Conservation (phyloP, 2,888 invertebrate species). For the Nesidiocoris tenuis region DNA sequence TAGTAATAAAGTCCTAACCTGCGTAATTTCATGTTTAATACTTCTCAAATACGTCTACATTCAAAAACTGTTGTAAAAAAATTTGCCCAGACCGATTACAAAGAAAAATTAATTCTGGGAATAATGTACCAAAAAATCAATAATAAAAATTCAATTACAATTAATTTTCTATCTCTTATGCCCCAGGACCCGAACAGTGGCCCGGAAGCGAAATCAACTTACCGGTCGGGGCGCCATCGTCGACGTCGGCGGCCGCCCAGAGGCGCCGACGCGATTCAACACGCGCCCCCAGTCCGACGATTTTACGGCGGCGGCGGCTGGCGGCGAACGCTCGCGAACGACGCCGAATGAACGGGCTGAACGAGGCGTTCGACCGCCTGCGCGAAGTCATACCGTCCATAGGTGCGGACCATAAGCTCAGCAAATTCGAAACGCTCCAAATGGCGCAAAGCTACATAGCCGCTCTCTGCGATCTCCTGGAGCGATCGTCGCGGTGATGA, state of each 20-base stretch:
- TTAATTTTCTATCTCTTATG: neutral
- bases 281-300: constrained; percentile 51
- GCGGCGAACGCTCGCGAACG: constrained; percentile 75
- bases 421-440: constrained; percentile 75
- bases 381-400: constrained; percentile 67
- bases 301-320: constrained; percentile 63
- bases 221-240: neutral
- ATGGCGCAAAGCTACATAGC: constrained; percentile 77
- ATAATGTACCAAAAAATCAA: neutral
- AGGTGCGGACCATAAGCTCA: constrained; percentile 69
- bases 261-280: constrained; percentile 39
- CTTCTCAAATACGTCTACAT: too few species aligned
- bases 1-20: too few species aligned
- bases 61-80: too few species aligned
- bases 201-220: constrained; percentile 4
- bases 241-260: neutral
- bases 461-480: constrained; percentile 66
- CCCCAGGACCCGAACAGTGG: constrained; percentile 11
- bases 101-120: neutral
- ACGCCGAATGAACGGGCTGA: constrained; percentile 67
- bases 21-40: too few species aligned
- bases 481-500: constrained; percentile 50
- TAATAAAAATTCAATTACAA: neutral
- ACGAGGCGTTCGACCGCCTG: constrained; percentile 68
- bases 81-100: too few species aligned